A percentile compares a stretch with the other conserved stretches of the same genome.
Evolutionary conservation across 2,888 invertebrate genomes (phyloP).

Genomic region (Listrodromus nycthemerus): DNA sequence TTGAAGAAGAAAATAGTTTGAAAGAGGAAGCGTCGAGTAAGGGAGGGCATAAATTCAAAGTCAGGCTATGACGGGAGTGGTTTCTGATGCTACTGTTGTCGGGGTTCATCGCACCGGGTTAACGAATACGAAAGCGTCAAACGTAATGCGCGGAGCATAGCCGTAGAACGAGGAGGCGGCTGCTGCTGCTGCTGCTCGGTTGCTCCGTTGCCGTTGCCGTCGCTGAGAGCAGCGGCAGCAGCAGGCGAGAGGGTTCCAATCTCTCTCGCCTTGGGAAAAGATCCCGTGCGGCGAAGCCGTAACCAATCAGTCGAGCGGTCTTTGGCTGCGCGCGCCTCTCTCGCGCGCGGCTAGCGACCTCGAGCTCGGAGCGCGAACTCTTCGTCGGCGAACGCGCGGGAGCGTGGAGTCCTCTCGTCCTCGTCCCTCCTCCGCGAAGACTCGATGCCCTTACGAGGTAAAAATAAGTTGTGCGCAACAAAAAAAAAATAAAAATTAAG

Average conservation of each 20-base stretch:
- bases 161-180: slow-evolving; percentile 13
- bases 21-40: slow-evolving; percentile 6
- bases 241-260: slow-evolving; percentile 47
- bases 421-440: slow-evolving; percentile 20
- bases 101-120: slow-evolving; percentile 57
- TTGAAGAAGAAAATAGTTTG: neutral
- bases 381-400: slow-evolving; percentile 60
- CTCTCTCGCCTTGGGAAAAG: slow-evolving; percentile 69
- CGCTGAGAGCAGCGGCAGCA: slow-evolving; percentile 13
- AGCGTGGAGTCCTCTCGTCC: slow-evolving; percentile 50
- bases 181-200: neutral
- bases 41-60: slow-evolving; percentile 5
- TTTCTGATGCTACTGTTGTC: slow-evolving; percentile 27
- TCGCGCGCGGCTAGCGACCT: slow-evolving; percentile 70
- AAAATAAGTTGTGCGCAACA: neutral
- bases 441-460: neutral
- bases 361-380: slow-evolving; percentile 66
- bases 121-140: slow-evolving; percentile 57
- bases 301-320: slow-evolving; percentile 71
- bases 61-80: slow-evolving; percentile 29
- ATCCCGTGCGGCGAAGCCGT: slow-evolving; percentile 70
- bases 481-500: too few species aligned
- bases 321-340: slow-evolving; percentile 51
- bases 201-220: slow-evolving; percentile 33
- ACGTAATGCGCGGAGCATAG: slow-evolving; percentile 53